These are phyloP conservation scores for Pterocles burchelli DNA, from an alignment of 2,113 vertebrate genomes.

Conservation along the genomic window DNA sequence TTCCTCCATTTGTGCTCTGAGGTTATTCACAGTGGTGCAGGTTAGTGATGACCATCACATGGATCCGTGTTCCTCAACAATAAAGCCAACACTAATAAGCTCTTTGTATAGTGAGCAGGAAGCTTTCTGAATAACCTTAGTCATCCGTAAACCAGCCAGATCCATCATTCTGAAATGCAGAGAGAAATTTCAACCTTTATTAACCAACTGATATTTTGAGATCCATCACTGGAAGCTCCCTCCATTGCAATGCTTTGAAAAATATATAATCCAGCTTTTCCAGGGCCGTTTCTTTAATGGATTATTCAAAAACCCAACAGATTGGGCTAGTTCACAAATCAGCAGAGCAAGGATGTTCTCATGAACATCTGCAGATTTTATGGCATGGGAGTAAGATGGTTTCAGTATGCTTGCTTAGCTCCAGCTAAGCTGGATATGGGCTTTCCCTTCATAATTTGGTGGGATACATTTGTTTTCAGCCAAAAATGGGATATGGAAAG, in stretches of 20 bases:
- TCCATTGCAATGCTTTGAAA: background rate
- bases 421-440: background rate
- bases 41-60: background rate
- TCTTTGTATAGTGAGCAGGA: background rate
- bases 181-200: background rate
- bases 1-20: background rate
- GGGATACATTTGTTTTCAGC: background rate
- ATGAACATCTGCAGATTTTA: background rate
- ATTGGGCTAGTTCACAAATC: background rate
- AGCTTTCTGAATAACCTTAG: background rate
- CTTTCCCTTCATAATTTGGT: background rate
- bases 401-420: background rate
- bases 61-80: background rate
- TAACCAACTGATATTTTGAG: background rate
- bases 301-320: background rate
- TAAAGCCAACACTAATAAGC: background rate
- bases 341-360: background rate
- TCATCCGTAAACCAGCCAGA: background rate
- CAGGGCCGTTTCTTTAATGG: background rate
- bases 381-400: background rate
- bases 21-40: accelerated
- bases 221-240: background rate
- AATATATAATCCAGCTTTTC: background rate
- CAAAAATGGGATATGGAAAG: background rate
- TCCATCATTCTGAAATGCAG: background rate